phyloP scores from a whole-genome alignment of 1,140 invertebrate species.

The Nephila pilipes region DNA sequence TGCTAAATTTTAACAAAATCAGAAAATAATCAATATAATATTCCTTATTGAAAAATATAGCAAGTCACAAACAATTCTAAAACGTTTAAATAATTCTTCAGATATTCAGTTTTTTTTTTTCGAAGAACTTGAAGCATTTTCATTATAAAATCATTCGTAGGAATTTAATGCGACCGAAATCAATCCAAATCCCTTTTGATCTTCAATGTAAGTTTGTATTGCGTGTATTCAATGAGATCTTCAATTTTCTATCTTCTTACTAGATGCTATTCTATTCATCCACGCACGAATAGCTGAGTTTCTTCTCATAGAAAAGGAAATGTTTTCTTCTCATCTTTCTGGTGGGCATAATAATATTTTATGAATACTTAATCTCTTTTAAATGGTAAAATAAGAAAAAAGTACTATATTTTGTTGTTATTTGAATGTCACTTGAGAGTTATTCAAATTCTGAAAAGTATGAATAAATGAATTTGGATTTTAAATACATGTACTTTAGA shows the following conservation, averaged over 20 bases:
- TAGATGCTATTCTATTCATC: not conserved
- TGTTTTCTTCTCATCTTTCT: not conserved
- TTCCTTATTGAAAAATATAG: too few relatives aligned
- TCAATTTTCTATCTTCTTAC: not conserved
- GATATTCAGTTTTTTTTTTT: too few relatives aligned
- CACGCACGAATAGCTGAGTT: not conserved
- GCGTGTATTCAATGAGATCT: conserved; percentile 22
- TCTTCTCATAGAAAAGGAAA: not conserved
- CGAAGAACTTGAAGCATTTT: not conserved
- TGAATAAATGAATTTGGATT: too few relatives aligned
- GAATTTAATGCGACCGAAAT: not conserved
- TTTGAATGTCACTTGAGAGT: not conserved
- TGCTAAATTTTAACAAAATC: too few relatives aligned
- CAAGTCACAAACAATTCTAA: too few relatives aligned
- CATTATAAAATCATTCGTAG: not conserved
- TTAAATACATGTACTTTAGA: not conserved
- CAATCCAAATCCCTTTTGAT: not conserved
- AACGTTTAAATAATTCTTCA: too few relatives aligned
- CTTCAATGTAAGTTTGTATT: not conserved
- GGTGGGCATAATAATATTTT: not conserved
- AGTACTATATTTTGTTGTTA: not conserved
- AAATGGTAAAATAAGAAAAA: not conserved
- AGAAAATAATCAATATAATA: too few relatives aligned
- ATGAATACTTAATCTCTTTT: not conserved
- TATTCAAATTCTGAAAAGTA: not conserved